These are phyloP conservation scores for Amphiduros pacificus DNA, from an alignment of 2,888 invertebrate species.

Conservation along the genomic window DNA sequence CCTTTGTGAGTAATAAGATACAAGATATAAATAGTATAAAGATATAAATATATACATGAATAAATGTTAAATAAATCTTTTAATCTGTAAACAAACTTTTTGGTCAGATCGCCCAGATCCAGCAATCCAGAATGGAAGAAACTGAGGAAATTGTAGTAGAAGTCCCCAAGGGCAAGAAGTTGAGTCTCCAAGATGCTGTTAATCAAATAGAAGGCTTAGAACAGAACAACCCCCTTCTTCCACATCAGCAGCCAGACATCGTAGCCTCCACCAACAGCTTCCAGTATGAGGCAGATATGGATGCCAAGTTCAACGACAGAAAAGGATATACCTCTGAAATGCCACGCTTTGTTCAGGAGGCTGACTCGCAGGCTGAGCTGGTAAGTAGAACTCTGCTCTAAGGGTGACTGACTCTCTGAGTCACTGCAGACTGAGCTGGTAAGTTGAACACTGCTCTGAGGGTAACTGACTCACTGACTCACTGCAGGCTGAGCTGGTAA, in stretches of 20 bases:
- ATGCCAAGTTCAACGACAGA: neutral
- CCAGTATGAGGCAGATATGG: neutral
- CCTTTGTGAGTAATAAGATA: no score
- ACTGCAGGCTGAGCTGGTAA: neutral
- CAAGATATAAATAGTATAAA: no score
- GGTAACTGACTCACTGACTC: no score
- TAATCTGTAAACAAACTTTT: no score
- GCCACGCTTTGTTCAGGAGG: neutral
- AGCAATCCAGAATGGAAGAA: no score
- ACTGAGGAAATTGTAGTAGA: no score
- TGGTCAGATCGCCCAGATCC: no score
- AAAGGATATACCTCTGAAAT: neutral
- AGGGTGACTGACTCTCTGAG: neutral
- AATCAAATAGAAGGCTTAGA: no score
- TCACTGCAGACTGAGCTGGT: neutral
- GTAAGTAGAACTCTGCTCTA: neutral
- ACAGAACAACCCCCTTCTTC: neutral
- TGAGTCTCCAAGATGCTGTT: no score
- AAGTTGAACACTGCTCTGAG: neutral
- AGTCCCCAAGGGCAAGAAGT: no score
- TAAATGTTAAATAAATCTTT: no score
- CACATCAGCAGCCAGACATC: neutral
- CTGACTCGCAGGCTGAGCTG: neutral
- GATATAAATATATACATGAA: no score
- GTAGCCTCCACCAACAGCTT: neutral